phyloP scores from a whole-genome alignment of 2,113 vertebrate species.

The Sander vitreus region DNA sequence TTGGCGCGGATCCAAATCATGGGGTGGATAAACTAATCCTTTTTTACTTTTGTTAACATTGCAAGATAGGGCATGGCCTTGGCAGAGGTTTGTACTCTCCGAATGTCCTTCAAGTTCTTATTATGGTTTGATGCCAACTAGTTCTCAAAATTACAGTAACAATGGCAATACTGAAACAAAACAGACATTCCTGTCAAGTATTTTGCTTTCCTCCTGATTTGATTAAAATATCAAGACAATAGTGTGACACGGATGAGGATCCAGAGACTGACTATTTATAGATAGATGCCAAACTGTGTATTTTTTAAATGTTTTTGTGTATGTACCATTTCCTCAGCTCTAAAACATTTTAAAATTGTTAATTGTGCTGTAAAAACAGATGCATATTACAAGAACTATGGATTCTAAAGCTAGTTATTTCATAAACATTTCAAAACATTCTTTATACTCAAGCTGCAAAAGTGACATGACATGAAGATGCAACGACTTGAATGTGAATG shows the following conservation, averaged over 20 bases:
- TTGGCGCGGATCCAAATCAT: no score
- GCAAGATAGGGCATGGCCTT: no score
- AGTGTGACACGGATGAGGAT: slow-evolving; percentile 8
- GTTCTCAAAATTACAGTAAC: slow-evolving; percentile 1
- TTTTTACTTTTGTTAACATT: no score
- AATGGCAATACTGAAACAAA: not conserved
- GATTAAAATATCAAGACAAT: not conserved
- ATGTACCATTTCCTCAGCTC: not conserved
- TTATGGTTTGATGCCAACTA: not conserved
- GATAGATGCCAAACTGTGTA: not conserved
- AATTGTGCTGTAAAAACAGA: not conserved
- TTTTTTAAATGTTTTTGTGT: slow-evolving; percentile 1
- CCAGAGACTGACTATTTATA: not conserved
- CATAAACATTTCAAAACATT: not conserved
- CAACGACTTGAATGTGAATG: not conserved
- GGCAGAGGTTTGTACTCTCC: no score
- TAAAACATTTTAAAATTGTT: not conserved
- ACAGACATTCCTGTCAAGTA: not conserved
- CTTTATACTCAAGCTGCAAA: not conserved
- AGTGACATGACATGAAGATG: slow-evolving; percentile 8
- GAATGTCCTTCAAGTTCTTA: not conserved
- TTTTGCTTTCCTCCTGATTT: slow-evolving; percentile 10
- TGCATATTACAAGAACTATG: not conserved
- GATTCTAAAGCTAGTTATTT: not conserved
- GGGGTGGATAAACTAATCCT: no score